These are phyloP conservation scores for Sinhomidia bicolor DNA, from an alignment of 2,888 invertebrate species.

Conservation along the genomic window DNA sequence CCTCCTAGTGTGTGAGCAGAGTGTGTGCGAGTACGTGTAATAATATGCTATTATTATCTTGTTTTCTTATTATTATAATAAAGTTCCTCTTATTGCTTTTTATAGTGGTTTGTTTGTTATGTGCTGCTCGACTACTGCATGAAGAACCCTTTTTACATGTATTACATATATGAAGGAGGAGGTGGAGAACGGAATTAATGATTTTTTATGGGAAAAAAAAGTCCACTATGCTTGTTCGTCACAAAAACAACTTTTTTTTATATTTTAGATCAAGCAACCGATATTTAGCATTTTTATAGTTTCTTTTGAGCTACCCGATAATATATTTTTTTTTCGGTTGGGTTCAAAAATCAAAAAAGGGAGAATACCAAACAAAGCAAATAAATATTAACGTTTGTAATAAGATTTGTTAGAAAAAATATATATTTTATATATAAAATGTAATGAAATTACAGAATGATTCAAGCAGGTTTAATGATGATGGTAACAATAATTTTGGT, in stretches of 20 bases:
- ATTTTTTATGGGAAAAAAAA: slow-evolving; percentile 8
- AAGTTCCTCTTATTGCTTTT: slow-evolving; percentile 3
- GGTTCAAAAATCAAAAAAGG: background rate
- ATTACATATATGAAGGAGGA: background rate
- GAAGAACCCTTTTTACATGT: background rate
- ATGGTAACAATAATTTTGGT: slow-evolving; percentile 32
- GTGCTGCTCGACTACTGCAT: background rate
- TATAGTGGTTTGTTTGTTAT: background rate
- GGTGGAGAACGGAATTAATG: background rate
- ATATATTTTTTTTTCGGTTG: background rate
- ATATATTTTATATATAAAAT: background rate
- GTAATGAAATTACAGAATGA: background rate
- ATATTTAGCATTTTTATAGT: slow-evolving; percentile 17
- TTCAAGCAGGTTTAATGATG: background rate
- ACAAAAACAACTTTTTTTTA: background rate
- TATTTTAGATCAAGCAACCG: background rate
- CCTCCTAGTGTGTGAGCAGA: slow-evolving; percentile 12
- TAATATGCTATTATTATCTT: slow-evolving; percentile 24
- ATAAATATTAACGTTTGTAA: too few species aligned
- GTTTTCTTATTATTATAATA: background rate
- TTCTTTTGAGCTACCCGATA: background rate
- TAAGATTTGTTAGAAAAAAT: background rate
- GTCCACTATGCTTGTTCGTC: background rate
- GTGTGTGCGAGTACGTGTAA: background rate
- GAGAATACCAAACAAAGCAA: too few species aligned